Conservation (phyloP, 2,888 invertebrate species). For the Caenorhabditis uteleia region DNA sequence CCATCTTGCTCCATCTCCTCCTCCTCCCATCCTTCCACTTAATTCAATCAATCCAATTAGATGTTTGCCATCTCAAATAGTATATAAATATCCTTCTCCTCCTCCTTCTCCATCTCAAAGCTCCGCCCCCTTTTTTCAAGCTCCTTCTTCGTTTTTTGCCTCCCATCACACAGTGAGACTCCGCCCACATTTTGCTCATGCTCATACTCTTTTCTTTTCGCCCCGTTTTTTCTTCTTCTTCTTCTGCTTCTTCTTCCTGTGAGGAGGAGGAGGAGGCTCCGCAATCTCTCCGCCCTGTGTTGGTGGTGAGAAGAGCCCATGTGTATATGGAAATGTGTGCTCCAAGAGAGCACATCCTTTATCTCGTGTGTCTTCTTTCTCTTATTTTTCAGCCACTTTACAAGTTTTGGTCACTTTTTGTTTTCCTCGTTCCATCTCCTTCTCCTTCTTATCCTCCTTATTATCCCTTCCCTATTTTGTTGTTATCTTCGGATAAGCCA, state of each 20-base stretch:
- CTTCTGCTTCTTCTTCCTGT: constrained; percentile 2
- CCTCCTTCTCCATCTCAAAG: background rate
- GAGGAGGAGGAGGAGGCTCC: background rate
- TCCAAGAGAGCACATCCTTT: too few species aligned
- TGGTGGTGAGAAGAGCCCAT: too few species aligned
- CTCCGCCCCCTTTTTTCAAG: constrained; percentile 16
- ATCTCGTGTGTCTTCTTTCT: constrained; percentile 3
- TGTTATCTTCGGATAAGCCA: too few species aligned
- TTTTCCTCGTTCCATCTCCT: constrained; percentile 13
- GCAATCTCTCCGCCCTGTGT: too few species aligned
- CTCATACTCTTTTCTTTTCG: background rate
- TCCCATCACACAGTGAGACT: background rate
- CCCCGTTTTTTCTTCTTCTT: background rate
- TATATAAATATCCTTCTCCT: background rate
- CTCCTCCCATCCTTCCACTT: too few species aligned
- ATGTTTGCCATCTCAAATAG: too few species aligned
- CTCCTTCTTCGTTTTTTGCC: constrained; percentile 9
- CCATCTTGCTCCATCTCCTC: too few species aligned
- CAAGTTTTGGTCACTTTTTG: constrained; percentile 43
- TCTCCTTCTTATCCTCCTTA: background rate
- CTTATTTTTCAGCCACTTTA: constrained; percentile 37
- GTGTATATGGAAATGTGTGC: too few species aligned
- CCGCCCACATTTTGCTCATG: background rate
- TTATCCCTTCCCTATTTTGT: too few species aligned
- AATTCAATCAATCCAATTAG: background rate